A percentile compares a stretch with the other conserved stretches of the same genome.
Conservation (phyloP, 1,140 invertebrate genomes). For the Pseudomyrmex sp. region DNA sequence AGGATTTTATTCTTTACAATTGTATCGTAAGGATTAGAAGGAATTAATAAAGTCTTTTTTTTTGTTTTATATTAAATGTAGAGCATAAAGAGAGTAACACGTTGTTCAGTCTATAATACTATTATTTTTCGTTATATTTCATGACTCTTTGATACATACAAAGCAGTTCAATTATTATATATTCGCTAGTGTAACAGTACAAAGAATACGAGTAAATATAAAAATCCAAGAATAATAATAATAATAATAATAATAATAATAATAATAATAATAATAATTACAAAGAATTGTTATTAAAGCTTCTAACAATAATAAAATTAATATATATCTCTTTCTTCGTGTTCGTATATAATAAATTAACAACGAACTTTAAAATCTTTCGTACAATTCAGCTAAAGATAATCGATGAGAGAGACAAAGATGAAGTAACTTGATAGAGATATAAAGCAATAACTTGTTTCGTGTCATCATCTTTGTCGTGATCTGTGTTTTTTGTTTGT, state of each 20-base stretch:
- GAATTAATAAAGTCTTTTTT: no score
- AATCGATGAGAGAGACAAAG: conserved; percentile 29
- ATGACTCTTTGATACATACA: conserved; percentile 58
- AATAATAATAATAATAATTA: conserved; percentile 58
- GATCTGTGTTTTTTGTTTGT: neutral
- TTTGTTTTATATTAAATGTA: neutral
- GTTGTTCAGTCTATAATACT: no score
- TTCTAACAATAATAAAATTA: conserved; percentile 72
- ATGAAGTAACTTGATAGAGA: neutral
- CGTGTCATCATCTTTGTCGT: neutral
- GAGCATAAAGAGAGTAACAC: no score
- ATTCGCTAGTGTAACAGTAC: conserved; percentile 63
- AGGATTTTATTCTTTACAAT: no score
- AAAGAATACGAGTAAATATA: conserved; percentile 54
- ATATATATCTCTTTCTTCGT: conserved; percentile 65
- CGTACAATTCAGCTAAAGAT: conserved; percentile 67
- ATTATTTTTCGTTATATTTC: no score
- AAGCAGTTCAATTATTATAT: conserved; percentile 27
- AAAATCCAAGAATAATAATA: conserved; percentile 47
- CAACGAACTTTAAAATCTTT: conserved; percentile 50
- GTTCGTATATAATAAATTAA: conserved; percentile 65
- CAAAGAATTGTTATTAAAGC: conserved; percentile 60
- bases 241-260: conserved; percentile 55
- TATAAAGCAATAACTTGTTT: no score
- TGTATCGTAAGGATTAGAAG: no score